Evolutionary conservation across 2,113 vertebrate genomes (phyloP), one percentile per base, ranked within the genome.

Genomic region (Charina bottae): DNA sequence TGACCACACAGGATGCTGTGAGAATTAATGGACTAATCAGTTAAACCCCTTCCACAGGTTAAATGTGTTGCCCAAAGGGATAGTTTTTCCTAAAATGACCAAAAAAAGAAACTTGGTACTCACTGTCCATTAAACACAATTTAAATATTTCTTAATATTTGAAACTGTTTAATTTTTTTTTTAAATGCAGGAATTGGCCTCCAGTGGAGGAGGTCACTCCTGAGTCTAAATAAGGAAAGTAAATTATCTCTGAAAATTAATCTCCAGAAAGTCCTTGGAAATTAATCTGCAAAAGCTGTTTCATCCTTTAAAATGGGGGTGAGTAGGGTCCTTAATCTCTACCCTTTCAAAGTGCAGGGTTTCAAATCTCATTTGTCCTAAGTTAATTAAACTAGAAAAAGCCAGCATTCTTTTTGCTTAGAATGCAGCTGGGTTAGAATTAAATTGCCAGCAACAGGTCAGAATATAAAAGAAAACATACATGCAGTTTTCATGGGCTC

Each of bases 191-290:
- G 54, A 9, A 86, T n/a, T 46, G 1, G 13, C 58, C 49, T 85
- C 42, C n/a, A 21, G 6, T 68, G 46, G 59, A 68, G n/a, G 33
- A 62, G 15, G 46, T 89, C 72, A 84, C 53, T 85, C 46, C 60
- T 24, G 26, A 89, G 64, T 55, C 33, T 46, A 6, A 55, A 28
- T 26, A 19, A 92, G 17, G 26, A 85, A 78, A 85, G 88, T 12
- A 58, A 72, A 60, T 84, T 84, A 83, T 86, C 91, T 92, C 59
- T 68, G 84, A 87, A 89, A 64, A 24, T 56, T 89, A 72, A 92
- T 92, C 59, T 85, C 83, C 46, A 46, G 59, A 68, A 89, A 72
- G 60, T 68, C 54, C 13, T 72, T 87, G 68, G 54, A 59, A 83
- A 88, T 92, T 59, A 88, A 92, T 88, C 55, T 88, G 37, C 91